Conservation (phyloP, 2,888 invertebrate genomes). For the Argyresthia albistria region DNA sequence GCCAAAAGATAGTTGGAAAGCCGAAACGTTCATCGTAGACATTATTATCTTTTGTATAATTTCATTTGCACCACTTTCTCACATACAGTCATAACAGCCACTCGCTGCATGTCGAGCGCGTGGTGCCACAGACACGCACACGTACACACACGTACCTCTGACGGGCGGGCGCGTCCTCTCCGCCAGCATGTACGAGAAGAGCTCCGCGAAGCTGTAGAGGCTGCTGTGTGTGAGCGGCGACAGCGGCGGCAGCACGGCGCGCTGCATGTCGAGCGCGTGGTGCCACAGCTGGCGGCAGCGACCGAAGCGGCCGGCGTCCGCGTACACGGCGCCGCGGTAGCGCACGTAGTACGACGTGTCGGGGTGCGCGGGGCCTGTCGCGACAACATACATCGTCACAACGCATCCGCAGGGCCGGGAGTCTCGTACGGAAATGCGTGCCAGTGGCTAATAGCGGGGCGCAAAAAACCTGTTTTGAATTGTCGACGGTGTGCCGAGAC, state of each 20-base stretch:
- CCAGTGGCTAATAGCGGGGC: no score
- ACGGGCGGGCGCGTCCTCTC: conserved; percentile 82
- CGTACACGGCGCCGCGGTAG: conserved; percentile 93
- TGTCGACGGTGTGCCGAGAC: no score
- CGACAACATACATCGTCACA: neutral
- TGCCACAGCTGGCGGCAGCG: conserved; percentile 96
- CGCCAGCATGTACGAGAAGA: conserved; percentile 94
- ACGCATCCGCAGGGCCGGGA: no score
- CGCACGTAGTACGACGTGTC: conserved; percentile 97
- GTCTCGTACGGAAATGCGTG: no score
- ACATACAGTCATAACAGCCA: conserved; percentile 71
- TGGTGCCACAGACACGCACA: conserved; percentile 86
- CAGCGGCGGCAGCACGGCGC: conserved; percentile 91
- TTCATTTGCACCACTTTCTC: no score
- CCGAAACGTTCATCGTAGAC: no score
- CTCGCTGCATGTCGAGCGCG: conserved; percentile 96
- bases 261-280: conserved; percentile 97
- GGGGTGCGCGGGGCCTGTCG: conserved; percentile 88
- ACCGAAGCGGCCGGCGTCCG: conserved; percentile 93
- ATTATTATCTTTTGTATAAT: no score
- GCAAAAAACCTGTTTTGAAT: no score
- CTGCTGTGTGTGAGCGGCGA: conserved; percentile 96
- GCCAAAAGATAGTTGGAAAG: no score
- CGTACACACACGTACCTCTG: conserved; percentile 44
- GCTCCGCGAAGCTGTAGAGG: conserved; percentile 93